These are phyloP conservation scores for Cephalotes varians DNA, from an alignment of 2,888 invertebrate genomes.

Conservation along the genomic window DNA sequence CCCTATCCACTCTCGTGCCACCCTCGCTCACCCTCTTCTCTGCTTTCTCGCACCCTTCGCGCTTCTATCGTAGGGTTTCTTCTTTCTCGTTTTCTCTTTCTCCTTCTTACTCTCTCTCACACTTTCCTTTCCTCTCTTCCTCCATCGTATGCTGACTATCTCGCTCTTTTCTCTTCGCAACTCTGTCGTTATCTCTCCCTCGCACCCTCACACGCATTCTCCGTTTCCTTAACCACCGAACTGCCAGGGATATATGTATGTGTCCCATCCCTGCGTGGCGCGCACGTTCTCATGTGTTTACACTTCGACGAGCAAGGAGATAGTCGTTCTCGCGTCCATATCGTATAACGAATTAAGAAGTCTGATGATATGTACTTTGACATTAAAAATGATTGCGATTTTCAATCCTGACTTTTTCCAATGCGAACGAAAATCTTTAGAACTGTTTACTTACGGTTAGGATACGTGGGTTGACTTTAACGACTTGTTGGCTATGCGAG, in stretches of 20 bases:
- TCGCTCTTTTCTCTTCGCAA: slow-evolving; percentile 28
- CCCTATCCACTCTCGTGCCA: slow-evolving; percentile 79
- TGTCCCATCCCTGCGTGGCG: slow-evolving; percentile 30
- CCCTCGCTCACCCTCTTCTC: slow-evolving; percentile 69
- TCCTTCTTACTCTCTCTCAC: slow-evolving; percentile 27
- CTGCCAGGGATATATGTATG: slow-evolving; percentile 7
- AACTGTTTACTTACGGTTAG: neutral
- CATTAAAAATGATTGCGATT: slow-evolving; percentile 31
- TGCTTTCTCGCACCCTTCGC: slow-evolving; percentile 76
- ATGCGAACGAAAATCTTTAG: neutral
- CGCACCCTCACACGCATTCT: slow-evolving; percentile 29
- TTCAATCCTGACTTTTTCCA: neutral
- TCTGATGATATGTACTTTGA: neutral
- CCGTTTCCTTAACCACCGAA: slow-evolving; percentile 44
- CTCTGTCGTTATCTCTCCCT: slow-evolving; percentile 56
- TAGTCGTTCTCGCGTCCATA: slow-evolving; percentile 50
- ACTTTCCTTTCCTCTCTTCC: slow-evolving; percentile 24
- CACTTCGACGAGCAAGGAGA: slow-evolving; percentile 64
- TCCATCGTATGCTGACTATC: slow-evolving; percentile 57
- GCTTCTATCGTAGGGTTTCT: slow-evolving; percentile 69
- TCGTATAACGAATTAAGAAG: slow-evolving; percentile 29
- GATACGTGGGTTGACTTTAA: neutral
- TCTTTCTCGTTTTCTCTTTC: slow-evolving; percentile 54
- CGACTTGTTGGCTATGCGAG: neutral
- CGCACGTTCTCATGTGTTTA: slow-evolving; percentile 66